Evolutionary conservation across 2,888 invertebrate genomes (phyloP).

Genomic region (Timema cristinae): DNA sequence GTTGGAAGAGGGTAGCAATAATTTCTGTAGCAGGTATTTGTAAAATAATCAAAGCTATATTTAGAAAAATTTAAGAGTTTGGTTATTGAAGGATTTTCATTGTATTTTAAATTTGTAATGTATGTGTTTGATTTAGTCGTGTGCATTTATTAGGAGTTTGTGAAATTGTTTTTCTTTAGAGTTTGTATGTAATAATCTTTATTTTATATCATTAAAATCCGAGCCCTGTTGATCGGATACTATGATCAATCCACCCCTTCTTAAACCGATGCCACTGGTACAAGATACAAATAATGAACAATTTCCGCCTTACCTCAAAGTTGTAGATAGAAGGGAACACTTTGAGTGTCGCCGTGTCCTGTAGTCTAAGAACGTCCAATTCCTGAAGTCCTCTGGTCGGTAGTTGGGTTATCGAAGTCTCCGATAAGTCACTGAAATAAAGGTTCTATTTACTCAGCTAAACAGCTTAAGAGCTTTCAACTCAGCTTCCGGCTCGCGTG

Average conservation of each 20-base stretch:
- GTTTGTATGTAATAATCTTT: too few relatives aligned
- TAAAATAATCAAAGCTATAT: too few relatives aligned
- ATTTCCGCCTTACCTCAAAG: constrained; percentile 47
- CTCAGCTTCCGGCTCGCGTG: neutral
- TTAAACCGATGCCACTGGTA: neutral
- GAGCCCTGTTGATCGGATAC: neutral
- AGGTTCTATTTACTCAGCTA: neutral
- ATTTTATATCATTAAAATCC: neutral
- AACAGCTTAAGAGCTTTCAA: neutral
- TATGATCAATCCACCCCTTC: neutral
- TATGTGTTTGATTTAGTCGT: too few relatives aligned
- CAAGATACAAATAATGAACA: neutral
- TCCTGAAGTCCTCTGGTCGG: constrained; percentile 54
- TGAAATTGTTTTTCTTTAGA: too few relatives aligned
- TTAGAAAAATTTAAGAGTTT: too few relatives aligned
- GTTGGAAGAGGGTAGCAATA: too few relatives aligned
- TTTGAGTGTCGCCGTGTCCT: constrained; percentile 52
- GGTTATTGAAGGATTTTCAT: too few relatives aligned
- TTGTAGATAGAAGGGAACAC: constrained; percentile 57
- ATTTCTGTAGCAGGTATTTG: too few relatives aligned
- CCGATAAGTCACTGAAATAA: constrained; percentile 54
- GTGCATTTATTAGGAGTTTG: too few relatives aligned
- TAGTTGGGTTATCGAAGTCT: constrained; percentile 53
- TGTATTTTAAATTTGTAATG: too few relatives aligned
- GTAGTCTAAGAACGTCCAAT: constrained; percentile 51